These are phyloP conservation scores for Argyrosomus regius DNA, from an alignment of 2,797 vertebrate species.

Conservation along the genomic window DNA sequence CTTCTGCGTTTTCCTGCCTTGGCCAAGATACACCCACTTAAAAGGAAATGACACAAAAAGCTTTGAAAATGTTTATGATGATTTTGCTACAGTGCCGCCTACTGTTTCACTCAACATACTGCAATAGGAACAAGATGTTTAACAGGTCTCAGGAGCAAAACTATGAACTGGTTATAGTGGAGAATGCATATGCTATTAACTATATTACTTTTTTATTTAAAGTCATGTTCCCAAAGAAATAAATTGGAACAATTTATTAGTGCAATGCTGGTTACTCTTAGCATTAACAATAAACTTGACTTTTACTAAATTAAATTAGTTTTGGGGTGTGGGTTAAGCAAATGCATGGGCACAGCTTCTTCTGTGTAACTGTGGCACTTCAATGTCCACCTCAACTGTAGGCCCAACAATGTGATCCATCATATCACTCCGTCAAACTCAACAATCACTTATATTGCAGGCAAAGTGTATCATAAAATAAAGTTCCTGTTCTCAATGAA, in stretches of 20 bases:
- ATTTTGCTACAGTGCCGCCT: constrained; percentile 24
- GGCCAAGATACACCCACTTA: background rate
- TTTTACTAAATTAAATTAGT: too few relatives aligned
- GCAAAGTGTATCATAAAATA: too few relatives aligned
- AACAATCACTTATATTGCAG: too few relatives aligned
- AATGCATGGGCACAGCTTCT: too few relatives aligned
- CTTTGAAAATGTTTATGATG: background rate
- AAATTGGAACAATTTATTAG: background rate
- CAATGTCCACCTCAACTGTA: too few relatives aligned
- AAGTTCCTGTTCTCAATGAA: too few relatives aligned
- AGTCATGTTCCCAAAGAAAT: background rate
- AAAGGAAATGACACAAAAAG: background rate
- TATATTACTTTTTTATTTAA: background rate
- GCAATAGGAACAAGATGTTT: background rate
- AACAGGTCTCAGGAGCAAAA: background rate
- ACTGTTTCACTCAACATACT: constrained; percentile 13
- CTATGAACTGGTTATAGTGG: background rate
- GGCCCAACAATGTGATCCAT: too few relatives aligned
- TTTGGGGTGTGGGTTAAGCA: too few relatives aligned
- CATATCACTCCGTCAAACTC: too few relatives aligned
- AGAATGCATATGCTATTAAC: background rate
- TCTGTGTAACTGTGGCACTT: too few relatives aligned
- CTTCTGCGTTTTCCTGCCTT: background rate
- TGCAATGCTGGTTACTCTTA: too few relatives aligned
- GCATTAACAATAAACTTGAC: too few relatives aligned